A percentile compares a stretch with the other conserved stretches of the same genome.
phyloP scores from a whole-genome alignment of 1,140 invertebrate genomes.

The Pseudomyrmex pallidus region DNA sequence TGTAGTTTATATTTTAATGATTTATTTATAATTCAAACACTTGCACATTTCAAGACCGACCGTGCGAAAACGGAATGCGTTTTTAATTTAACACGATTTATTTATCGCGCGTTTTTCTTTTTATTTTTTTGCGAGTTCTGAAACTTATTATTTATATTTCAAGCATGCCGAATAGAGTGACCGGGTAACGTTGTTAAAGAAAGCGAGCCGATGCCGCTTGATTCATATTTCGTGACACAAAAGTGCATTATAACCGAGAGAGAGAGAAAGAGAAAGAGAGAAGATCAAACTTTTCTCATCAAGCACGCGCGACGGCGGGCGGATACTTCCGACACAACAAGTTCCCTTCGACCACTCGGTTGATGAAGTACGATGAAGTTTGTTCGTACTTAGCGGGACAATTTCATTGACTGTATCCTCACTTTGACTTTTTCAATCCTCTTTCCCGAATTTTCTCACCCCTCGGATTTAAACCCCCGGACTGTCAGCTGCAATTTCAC shows the following conservation, averaged over 20 bases:
- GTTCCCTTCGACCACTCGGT: slow-evolving; percentile 53
- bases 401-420: slow-evolving; percentile 58
- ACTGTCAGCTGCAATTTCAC: slow-evolving; percentile 32
- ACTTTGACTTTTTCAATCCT: slow-evolving; percentile 39
- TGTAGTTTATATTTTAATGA: too few relatives aligned
- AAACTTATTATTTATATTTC: neutral
- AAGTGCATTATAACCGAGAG: slow-evolving; percentile 64
- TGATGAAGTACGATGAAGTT: slow-evolving; percentile 70
- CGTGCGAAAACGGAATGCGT: too few relatives aligned
- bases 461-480: neutral
- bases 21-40: too few relatives aligned
- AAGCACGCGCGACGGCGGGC: slow-evolving; percentile 41
- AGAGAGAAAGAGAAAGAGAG: neutral
- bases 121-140: too few relatives aligned
- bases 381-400: slow-evolving; percentile 59
- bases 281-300: slow-evolving; percentile 75
- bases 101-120: too few relatives aligned
- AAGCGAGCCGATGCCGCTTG: slow-evolving; percentile 28
- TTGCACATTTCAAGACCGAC: too few relatives aligned
- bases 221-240: slow-evolving; percentile 68
- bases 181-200: slow-evolving; percentile 31
- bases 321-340: slow-evolving; percentile 57
- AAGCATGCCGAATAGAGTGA: neutral
- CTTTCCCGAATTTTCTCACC: slow-evolving; percentile 22
- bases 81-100: too few relatives aligned